Base-by-base conservation (phyloP, 2,888 invertebrate species). In the Cheilosia scutellata region DNA sequence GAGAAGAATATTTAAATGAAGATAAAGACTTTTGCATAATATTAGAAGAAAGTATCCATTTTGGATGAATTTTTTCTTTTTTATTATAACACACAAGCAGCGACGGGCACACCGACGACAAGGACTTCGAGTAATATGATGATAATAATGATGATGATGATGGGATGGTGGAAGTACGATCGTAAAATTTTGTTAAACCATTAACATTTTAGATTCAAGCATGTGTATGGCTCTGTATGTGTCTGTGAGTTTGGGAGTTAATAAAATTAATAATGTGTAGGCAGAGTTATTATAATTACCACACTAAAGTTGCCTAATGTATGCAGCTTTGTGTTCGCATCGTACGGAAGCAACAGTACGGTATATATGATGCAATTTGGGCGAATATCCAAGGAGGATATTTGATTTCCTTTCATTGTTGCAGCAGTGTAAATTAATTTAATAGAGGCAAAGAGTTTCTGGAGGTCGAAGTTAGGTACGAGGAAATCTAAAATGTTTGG, bases 21-120 rank as follows among this genome's bases (percentile, higher is more conserved):
- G 80, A 80, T 80, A 80, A 84, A 84, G 80, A 84, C 80, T 70
- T 84, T 84, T 79, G 79, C 84, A 75, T 79, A 80, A 80, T 80
- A 51, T 63, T 66, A 44, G 68, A 51, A 60, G 75, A 55, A 84
- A 80, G 65, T 80, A 65, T 71, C 58, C 71, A 71, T 84, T 79
- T 51, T 44, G 63, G 51, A 74, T 74, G 57, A 79, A 20, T 20
- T 58, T 83, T 78, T 58, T 27, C 29, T 27, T 58, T 82, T 51
- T 47, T 58, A 31, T 29, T 55, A 37, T 6, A 33, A 27, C 51
- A 51, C 27, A 51, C 51, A 27, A 20, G 44, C 5, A 37, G 37
- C 44, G 44, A 44, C 16, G 44, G n/a, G 9, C 9, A 53, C 42
- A 42, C 44, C 3, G 47, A 49, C 55, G 57, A 66, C 11, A 25